Evolutionary conservation across 2,113 vertebrate species (phyloP).

Genomic region (Oxyura jamaicensis): DNA sequence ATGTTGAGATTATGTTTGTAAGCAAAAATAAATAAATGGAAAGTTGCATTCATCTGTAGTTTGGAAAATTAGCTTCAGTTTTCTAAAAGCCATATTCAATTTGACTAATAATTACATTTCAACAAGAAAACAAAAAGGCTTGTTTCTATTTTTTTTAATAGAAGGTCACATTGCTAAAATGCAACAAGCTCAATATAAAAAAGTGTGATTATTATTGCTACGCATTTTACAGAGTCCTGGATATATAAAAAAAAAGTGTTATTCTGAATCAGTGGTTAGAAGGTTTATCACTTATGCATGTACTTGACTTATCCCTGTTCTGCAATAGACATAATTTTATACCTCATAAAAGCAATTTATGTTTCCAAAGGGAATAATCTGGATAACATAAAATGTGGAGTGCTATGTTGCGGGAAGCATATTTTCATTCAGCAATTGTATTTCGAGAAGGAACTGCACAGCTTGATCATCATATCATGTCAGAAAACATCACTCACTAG

Average conservation of each 20-base stretch:
- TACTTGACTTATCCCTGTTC: constrained; percentile 85
- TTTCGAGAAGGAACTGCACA: constrained; percentile 75
- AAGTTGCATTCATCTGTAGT: constrained; percentile 45
- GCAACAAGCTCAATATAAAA: constrained; percentile 40
- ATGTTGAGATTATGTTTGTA: constrained; percentile 51
- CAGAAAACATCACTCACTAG: constrained; percentile 77
- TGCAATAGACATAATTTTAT: constrained; percentile 89
- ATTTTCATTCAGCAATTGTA: constrained; percentile 84
- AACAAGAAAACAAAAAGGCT: constrained; percentile 3
- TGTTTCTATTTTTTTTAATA: constrained; percentile 38
- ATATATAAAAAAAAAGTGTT: constrained; percentile 61
- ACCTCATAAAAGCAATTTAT: constrained; percentile 89
- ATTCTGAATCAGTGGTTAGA: constrained; percentile 81
- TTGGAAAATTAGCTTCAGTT: constrained; percentile 49
- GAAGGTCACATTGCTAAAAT: constrained; percentile 44
- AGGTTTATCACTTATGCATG: constrained; percentile 84
- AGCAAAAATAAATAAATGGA: constrained; percentile 46
- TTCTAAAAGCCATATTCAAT: constrained; percentile 25
- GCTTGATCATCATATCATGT: constrained; percentile 79
- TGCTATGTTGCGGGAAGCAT: constrained; percentile 79
- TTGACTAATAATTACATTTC: constrained; percentile 54
- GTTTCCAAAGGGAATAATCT: constrained; percentile 87
- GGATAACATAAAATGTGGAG: constrained; percentile 83
- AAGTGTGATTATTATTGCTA: constrained; percentile 61
- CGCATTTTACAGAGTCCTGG: constrained; percentile 69